Percentiles rank a stretch among this genome's conserved stretches.
These are phyloP conservation scores for Scaptomyza montana DNA, from an alignment of 1,140 invertebrate genomes.

Conservation along the genomic window DNA sequence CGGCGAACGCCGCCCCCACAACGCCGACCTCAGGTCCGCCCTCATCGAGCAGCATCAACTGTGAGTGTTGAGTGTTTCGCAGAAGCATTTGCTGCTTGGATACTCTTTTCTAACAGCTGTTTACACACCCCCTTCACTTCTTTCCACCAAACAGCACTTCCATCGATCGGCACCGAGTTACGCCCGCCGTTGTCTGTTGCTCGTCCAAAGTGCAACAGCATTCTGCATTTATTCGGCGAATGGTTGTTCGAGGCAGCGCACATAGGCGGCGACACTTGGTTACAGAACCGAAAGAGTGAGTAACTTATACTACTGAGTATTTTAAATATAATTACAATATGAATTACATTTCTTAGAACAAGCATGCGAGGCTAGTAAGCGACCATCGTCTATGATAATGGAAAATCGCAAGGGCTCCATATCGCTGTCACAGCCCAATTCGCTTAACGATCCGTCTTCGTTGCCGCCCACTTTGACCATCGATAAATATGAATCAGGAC, in stretches of 20 bases:
- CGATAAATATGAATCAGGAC: conserved; percentile 91
- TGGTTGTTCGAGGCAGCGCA: conserved; percentile 98
- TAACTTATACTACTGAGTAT: not conserved
- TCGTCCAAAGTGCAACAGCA: conserved; percentile 95
- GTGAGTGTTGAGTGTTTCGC: conserved; percentile 84
- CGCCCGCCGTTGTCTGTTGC: conserved; percentile 88
- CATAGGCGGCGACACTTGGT: conserved; percentile 89
- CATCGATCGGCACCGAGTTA: conserved; percentile 85
- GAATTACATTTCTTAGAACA: conserved; percentile 56
- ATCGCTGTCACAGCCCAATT: conserved; percentile 82
- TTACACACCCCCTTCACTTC: conserved; percentile 10
- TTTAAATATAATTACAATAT: not conserved
- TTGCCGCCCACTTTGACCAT: conserved; percentile 84
- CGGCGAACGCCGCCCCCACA: conserved; percentile 83
- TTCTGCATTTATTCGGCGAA: conserved; percentile 97
- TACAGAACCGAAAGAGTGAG: conserved; percentile 85
- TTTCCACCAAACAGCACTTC: conserved; percentile 58
- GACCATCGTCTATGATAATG: conserved; percentile 83
- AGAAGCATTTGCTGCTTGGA: conserved; percentile 37
- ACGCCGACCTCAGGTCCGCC: conserved; percentile 87
- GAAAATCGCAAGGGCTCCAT: conserved; percentile 83
- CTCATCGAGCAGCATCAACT: conserved; percentile 87
- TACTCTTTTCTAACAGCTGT: conserved; percentile 50
- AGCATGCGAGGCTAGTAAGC: conserved; percentile 80
- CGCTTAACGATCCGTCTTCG: conserved; percentile 73